These are phyloP conservation scores for Tipula unca DNA, from an alignment of 2,888 invertebrate species.

Conservation along the genomic window DNA sequence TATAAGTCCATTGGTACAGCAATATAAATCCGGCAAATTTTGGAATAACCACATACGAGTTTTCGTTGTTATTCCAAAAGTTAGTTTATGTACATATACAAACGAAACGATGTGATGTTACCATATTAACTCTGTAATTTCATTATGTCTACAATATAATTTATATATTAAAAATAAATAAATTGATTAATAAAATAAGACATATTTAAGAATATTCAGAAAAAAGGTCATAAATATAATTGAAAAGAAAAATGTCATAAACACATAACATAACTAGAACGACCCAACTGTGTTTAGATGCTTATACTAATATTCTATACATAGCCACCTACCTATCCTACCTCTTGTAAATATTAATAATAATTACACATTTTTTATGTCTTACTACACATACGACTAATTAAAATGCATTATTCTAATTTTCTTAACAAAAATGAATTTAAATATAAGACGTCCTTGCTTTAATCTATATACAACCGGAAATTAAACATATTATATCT, in stretches of 20 bases:
- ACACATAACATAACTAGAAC: background rate
- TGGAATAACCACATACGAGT: no score
- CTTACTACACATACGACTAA: background rate
- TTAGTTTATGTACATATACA: no score
- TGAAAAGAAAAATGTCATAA: background rate
- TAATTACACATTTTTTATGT: background rate
- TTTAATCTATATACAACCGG: background rate
- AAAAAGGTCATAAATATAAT: background rate
- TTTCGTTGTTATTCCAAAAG: no score
- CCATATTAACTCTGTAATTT: background rate
- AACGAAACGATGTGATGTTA: background rate
- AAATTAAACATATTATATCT: background rate
- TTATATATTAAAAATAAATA: background rate
- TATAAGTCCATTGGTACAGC: no score
- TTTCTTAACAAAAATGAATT: background rate
- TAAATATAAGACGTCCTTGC: background rate
- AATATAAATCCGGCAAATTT: no score
- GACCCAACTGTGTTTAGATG: background rate
- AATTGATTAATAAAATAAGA: background rate
- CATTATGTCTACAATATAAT: background rate
- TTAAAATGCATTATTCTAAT: background rate
- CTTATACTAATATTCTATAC: no score
- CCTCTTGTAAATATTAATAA: background rate
- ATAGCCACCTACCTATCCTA: background rate
- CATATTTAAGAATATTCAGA: background rate